Percentiles rank a stretch among this genome's conserved stretches.
These are phyloP conservation scores for Heterodera carotae DNA, from an alignment of 1,140 invertebrate species.

Conservation along the genomic window DNA sequence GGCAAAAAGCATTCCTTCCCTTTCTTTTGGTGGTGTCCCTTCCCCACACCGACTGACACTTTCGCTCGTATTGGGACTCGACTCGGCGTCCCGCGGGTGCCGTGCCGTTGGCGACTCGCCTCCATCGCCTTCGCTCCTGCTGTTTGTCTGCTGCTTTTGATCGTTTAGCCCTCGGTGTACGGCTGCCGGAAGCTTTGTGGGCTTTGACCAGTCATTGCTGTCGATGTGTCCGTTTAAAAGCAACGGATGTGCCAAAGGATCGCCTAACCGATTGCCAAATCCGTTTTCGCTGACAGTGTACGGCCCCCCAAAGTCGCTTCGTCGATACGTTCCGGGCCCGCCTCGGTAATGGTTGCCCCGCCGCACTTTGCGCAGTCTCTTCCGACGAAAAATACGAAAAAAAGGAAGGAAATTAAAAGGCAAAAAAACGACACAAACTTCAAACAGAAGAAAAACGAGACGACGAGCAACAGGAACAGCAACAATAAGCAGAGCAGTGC, in stretches of 20 bases:
- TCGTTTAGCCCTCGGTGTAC: neutral
- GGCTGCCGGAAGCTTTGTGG: constrained; percentile 9
- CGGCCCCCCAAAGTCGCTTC: neutral
- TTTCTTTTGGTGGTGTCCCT: neutral
- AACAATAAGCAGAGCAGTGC: constrained; percentile 21
- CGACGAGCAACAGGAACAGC: constrained; percentile 13
- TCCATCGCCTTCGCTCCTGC: neutral
- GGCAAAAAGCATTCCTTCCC: neutral
- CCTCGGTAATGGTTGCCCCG: constrained; percentile 18
- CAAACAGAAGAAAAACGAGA: constrained; percentile 27
- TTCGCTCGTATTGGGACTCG: constrained; percentile 26
- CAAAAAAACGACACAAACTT: neutral
- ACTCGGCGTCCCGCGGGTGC: neutral
- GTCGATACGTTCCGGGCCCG: constrained; percentile 2
- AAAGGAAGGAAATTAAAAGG: neutral
- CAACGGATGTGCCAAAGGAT: constrained; percentile 7
- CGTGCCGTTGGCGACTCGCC: constrained; percentile 11
- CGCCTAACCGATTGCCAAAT: constrained; percentile 23
- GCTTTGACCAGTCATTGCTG: constrained; percentile 18
- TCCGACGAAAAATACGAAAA: neutral
- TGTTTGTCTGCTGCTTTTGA: constrained; percentile 9
- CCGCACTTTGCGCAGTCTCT: constrained; percentile 16
- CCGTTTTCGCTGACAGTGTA: constrained; percentile 30
- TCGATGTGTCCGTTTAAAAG: constrained; percentile 16
- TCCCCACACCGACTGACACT: constrained; percentile 4